Evolutionary conservation across 2,113 vertebrate species (phyloP).

Genomic region (Hemiprocne comata): DNA sequence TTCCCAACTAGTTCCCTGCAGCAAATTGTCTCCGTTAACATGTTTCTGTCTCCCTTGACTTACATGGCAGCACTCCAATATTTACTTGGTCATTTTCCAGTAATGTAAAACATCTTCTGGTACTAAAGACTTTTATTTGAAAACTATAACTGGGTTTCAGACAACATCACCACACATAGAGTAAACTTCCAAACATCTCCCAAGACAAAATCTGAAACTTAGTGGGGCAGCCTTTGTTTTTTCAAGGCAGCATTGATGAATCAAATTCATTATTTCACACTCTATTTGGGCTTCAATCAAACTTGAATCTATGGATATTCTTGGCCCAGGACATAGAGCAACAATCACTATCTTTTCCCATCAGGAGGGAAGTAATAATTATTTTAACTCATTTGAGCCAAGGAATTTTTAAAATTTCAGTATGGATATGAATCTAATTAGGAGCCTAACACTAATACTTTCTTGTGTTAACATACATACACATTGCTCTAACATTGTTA

Average conservation of each 20-base stretch:
- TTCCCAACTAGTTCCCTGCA: background rate
- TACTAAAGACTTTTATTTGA: background rate
- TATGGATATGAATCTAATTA: conserved; percentile 47
- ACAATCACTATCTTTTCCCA: conserved; percentile 11
- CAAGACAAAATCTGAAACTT: background rate
- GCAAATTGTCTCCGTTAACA: background rate
- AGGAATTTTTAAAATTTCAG: conserved; percentile 16
- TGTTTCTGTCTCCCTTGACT: conserved; percentile 6
- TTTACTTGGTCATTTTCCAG: conserved; percentile 50
- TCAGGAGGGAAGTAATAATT: background rate
- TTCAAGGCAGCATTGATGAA: background rate
- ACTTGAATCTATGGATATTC: background rate
- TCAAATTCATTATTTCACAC: background rate
- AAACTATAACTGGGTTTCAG: background rate
- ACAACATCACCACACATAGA: background rate
- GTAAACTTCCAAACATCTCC: background rate
- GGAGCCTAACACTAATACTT: background rate
- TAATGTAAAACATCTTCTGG: background rate
- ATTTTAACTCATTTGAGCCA: background rate
- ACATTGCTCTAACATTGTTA: conserved; percentile 9
- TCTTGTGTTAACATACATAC: conserved; percentile 23
- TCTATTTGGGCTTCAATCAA: conserved; percentile 3
- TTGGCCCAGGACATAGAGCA: background rate
- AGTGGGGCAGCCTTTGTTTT: background rate
- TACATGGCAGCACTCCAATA: conserved; percentile 15